phyloP scores from a whole-genome alignment of 2,113 vertebrate species.

The Anolis sagrei region DNA sequence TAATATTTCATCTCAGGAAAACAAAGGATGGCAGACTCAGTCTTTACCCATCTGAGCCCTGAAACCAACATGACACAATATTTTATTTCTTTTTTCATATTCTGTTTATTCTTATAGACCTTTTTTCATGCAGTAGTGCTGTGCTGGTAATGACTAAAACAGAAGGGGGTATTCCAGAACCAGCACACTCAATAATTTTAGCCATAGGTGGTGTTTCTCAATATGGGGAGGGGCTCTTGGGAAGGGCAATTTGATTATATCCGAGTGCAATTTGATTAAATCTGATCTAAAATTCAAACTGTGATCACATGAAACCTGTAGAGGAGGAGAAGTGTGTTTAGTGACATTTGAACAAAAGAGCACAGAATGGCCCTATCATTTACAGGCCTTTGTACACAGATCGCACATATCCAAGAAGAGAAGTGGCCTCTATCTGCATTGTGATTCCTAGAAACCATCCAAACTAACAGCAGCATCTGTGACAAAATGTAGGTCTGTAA shows the following conservation, averaged over 20 bases:
- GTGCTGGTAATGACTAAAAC: conserved; percentile 21
- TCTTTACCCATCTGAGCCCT: neutral
- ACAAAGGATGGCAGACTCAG: conserved; percentile 25
- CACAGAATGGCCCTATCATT: neutral
- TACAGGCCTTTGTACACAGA: no score
- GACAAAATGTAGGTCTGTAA: neutral
- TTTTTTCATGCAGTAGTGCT: conserved; percentile 10
- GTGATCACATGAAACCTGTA: neutral
- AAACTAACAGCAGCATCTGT: no score
- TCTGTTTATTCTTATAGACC: conserved; percentile 30
- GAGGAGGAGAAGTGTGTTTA: neutral
- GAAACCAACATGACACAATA: conserved; percentile 45
- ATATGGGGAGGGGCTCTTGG: neutral
- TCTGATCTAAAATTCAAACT: neutral
- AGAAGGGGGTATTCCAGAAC: conserved; percentile 20
- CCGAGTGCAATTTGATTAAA: conserved; percentile 11
- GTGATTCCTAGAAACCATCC: no score
- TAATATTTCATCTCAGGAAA: conserved; percentile 59
- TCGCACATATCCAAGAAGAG: no score
- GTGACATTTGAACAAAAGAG: neutral
- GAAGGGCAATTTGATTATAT: conserved; percentile 15
- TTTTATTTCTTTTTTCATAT: conserved; percentile 57
- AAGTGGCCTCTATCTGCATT: no score
- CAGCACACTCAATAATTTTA: conserved; percentile 12
- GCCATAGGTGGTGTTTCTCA: conserved; percentile 2